These are phyloP conservation scores for Monoplex corrugatus DNA, from an alignment of 2,888 invertebrate species.

Conservation along the genomic window DNA sequence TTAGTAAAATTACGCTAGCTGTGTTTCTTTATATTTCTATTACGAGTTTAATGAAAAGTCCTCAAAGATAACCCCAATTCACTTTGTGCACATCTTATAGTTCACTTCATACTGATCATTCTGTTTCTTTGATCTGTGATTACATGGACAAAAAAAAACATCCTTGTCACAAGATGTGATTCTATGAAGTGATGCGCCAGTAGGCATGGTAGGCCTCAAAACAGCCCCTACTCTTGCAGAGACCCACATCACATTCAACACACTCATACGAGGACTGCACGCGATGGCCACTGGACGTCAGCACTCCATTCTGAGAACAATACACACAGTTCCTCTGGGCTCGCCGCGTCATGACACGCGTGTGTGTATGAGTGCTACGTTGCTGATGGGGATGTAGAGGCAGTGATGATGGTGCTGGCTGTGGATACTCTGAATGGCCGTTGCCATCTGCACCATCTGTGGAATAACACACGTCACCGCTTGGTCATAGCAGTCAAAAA, in stretches of 20 bases:
- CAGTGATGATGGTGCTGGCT: background rate
- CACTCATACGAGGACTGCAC: conserved; percentile 31
- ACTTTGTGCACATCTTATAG: no score
- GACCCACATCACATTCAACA: background rate
- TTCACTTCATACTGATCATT: no score
- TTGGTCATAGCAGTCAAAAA: background rate
- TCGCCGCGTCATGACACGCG: background rate
- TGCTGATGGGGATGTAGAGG: background rate
- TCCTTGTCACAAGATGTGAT: no score
- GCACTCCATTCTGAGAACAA: conserved; percentile 12
- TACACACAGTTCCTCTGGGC: conserved; percentile 26
- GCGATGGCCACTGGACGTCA: conserved; percentile 19
- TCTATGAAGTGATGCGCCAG: background rate
- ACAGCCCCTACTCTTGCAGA: conserved; percentile 26
- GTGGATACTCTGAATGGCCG: background rate
- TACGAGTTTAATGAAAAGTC: no score
- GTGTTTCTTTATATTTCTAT: no score
- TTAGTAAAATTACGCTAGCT: no score
- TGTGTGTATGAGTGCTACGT: background rate
- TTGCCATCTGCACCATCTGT: background rate
- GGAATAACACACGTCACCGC: conserved; percentile 9
- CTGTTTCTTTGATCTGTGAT: no score
- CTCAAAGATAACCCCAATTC: no score
- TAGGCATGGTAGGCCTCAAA: background rate
- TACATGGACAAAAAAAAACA: no score